Evolutionary conservation across 2,888 invertebrate genomes (phyloP), one percentile per base, ranked within the genome.

Genomic region (Rhagium mordax): DNA sequence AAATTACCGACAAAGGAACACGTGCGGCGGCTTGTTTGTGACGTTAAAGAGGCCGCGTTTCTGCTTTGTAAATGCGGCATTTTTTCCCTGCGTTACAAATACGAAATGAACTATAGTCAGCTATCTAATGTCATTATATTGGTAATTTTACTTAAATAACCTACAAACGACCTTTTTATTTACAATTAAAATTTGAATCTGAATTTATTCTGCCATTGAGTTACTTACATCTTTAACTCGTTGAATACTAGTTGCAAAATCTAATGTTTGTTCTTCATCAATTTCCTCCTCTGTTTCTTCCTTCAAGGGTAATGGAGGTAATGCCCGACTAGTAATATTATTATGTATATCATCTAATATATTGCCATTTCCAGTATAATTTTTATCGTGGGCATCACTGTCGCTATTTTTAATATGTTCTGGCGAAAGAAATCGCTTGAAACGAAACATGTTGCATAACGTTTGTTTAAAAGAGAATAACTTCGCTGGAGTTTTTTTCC

Each of bases 161-260:
- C n/a, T n/a, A n/a, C n/a, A n/a, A n/a, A n/a, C n/a, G n/a, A n/a
- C n/a, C n/a, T n/a, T n/a, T n/a, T n/a, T n/a, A n/a, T n/a, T n/a
- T n/a, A n/a, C n/a, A n/a, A n/a, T n/a, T n/a, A n/a, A n/a, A n/a
- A n/a, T n/a, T n/a, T n/a, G n/a, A n/a, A n/a, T n/a, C n/a, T n/a
- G n/a, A 41, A 10, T 41, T 41, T 2, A 41, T 13, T 13, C 16
- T 27, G 3, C 8, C 29, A 60, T 33, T 27, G 20, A 70, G 21
- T 20, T 71, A 74, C 95, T 92, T 90, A 96, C 96, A 89, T 97
- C 96, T 91, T 97, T 97, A 67, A 97, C 97, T 91, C 95, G 95
- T 87, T 96, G 95, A 84, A 97, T 96, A 81, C 96, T 97, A 27
- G 95, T 94, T 49, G 96, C 95, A 88, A 97, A 97, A 87, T 97